Evolutionary conservation across 2,113 vertebrate species (phyloP).

Genomic region (Baryphthengus martii): DNA sequence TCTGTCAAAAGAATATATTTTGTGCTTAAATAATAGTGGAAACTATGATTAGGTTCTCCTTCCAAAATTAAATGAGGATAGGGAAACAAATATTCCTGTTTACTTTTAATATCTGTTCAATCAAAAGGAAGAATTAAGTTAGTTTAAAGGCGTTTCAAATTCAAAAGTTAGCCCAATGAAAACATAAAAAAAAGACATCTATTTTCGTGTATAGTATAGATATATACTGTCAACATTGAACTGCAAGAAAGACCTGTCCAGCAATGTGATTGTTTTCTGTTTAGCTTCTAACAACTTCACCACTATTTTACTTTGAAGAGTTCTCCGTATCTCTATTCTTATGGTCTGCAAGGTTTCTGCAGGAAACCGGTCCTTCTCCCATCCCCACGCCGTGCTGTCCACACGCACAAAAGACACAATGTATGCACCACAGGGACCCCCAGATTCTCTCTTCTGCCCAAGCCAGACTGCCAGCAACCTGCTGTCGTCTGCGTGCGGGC

Average conservation of each 20-base stretch:
- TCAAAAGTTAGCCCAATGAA: background rate
- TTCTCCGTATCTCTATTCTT: background rate
- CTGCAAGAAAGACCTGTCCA: background rate
- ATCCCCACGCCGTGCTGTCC: accelerated
- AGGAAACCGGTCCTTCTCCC: background rate
- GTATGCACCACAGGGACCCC: background rate
- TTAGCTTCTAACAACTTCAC: background rate
- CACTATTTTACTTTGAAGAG: background rate
- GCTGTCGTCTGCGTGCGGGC: background rate
- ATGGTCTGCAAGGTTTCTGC: background rate
- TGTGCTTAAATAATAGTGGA: background rate
- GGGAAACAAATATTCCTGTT: constrained; percentile 14
- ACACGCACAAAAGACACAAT: background rate
- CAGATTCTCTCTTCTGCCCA: background rate
- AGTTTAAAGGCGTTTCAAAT: background rate
- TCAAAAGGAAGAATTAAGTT: background rate
- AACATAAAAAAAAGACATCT: background rate
- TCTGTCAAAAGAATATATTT: background rate
- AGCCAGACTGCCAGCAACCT: background rate
- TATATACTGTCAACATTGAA: background rate
- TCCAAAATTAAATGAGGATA: constrained; percentile 19
- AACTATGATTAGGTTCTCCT: background rate
- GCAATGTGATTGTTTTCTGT: background rate
- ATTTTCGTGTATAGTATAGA: background rate
- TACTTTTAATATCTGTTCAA: background rate